A percentile compares a stretch with the other conserved stretches of the same genome.
Conservation (phyloP, 2,888 invertebrate genomes). For the Brenthis daphne region DNA sequence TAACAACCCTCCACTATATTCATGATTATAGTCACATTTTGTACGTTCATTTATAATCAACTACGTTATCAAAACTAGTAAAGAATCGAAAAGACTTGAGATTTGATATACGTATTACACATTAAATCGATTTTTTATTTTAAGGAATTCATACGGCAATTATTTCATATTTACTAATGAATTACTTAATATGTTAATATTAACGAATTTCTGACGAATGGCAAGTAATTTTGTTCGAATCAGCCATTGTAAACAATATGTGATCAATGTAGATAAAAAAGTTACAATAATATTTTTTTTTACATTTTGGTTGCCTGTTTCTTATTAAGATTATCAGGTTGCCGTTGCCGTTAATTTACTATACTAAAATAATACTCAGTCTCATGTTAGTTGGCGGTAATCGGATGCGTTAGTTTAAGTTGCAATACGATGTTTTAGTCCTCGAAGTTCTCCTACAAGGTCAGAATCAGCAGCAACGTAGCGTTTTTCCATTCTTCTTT, state of each 20-base stretch:
- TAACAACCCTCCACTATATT: conserved; percentile 59
- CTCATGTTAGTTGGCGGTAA: conserved; percentile 77
- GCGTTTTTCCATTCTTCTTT: conserved; percentile 82
- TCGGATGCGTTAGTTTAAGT: conserved; percentile 74
- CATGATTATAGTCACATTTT: conserved; percentile 76
- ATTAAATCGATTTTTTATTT: conserved; percentile 34
- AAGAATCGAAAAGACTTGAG: conserved; percentile 50
- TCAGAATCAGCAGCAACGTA: conserved; percentile 85
- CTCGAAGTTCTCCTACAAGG: conserved; percentile 84
- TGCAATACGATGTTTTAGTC: conserved; percentile 83
- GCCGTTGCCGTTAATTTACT: conserved; percentile 62
- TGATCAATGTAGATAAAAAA: conserved; percentile 10
- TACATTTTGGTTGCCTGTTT: conserved; percentile 48
- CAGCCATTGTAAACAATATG: conserved; percentile 1
- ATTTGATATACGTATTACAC: conserved; percentile 36
- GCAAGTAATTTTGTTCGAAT: conserved; percentile 2
- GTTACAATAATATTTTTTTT: conserved; percentile 43
- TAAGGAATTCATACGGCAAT: conserved; percentile 30
- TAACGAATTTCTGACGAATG: background rate
- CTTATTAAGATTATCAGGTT: conserved; percentile 48
- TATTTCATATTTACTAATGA: background rate
- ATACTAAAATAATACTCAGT: conserved; percentile 78
- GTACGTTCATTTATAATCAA: conserved; percentile 67
- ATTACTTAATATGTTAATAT: background rate
- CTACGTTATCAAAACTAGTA: conserved; percentile 48